phyloP scores from a whole-genome alignment of 1,140 invertebrate species.

The Eumaeus atala region DNA sequence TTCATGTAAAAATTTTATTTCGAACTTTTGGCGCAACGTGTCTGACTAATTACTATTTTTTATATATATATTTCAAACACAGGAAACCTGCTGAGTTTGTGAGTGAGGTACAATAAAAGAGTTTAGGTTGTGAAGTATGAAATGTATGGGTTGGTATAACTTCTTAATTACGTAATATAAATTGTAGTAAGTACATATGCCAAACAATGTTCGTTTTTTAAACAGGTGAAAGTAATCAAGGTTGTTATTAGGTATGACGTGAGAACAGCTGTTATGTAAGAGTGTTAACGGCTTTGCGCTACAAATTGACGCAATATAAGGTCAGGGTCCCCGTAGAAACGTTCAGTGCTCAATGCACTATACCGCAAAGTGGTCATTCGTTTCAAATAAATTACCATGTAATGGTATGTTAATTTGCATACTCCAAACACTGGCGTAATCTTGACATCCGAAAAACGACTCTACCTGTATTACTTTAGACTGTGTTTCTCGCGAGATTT shows the following conservation, averaged over 20 bases:
- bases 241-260: constrained; percentile 46
- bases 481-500: constrained; percentile 29
- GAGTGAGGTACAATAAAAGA: too few relatives aligned
- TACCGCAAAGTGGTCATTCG: constrained; percentile 74
- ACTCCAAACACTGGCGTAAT: constrained; percentile 48
- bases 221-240: constrained; percentile 51
- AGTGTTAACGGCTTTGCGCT: constrained; percentile 61
- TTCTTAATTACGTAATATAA: background rate
- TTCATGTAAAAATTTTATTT: too few relatives aligned
- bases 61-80: too few relatives aligned
- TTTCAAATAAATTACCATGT: constrained; percentile 76
- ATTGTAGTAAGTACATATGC: background rate
- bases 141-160: too few relatives aligned
- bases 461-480: constrained; percentile 36
- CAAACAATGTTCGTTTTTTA: constrained; percentile 1
- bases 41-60: too few relatives aligned
- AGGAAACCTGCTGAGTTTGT: too few relatives aligned
- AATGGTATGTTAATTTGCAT: constrained; percentile 74
- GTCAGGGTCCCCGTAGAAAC: constrained; percentile 73
- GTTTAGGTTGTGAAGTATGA: too few relatives aligned
- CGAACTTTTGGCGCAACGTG: too few relatives aligned
- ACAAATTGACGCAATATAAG: constrained; percentile 75
- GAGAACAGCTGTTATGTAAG: constrained; percentile 68
- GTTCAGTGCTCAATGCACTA: constrained; percentile 71
- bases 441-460: constrained; percentile 45